A percentile compares a stretch with the other conserved stretches of the same genome.
phyloP scores from a whole-genome alignment of 2,888 invertebrate genomes.

The Ditylenchus weischeri region DNA sequence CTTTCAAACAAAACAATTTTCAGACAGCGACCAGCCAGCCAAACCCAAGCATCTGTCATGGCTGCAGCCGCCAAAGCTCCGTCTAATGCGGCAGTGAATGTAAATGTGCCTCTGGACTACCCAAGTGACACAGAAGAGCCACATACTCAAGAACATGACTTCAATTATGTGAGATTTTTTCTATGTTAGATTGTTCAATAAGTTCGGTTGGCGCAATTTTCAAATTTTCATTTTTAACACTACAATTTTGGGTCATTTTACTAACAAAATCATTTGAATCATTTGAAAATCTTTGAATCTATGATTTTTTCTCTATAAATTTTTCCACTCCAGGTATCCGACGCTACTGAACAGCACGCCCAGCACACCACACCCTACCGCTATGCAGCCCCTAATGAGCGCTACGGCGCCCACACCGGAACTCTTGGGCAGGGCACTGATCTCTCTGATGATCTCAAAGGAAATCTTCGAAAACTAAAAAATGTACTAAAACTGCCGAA shows the following conservation, averaged over 20 bases:
- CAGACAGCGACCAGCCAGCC: slow-evolving; percentile 1
- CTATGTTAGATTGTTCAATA: too few species aligned
- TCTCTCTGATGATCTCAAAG: slow-evolving; percentile 29
- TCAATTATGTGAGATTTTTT: slow-evolving; percentile 5
- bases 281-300: too few species aligned
- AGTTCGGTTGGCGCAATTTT: too few species aligned
- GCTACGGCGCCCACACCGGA: not conserved
- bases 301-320: too few species aligned
- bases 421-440: slow-evolving; percentile 22
- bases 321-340: too few species aligned
- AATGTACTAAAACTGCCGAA: slow-evolving; percentile 94
- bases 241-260: too few species aligned
- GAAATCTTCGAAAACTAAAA: slow-evolving; percentile 47
- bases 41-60: not conserved
- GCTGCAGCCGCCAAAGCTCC: not conserved
- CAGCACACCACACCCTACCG: slow-evolving; percentile 1
- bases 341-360: too few species aligned
- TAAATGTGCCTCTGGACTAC: slow-evolving; percentile 9
- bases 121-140: slow-evolving; percentile 11
- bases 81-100: not conserved
- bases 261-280: too few species aligned
- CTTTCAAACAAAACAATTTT: not conserved
- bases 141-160: slow-evolving; percentile 1
- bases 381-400: not conserved
- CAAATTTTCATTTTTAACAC: too few species aligned